phyloP scores from a whole-genome alignment of 2,113 vertebrate genomes.

The Neolamprologus brichardi region DNA sequence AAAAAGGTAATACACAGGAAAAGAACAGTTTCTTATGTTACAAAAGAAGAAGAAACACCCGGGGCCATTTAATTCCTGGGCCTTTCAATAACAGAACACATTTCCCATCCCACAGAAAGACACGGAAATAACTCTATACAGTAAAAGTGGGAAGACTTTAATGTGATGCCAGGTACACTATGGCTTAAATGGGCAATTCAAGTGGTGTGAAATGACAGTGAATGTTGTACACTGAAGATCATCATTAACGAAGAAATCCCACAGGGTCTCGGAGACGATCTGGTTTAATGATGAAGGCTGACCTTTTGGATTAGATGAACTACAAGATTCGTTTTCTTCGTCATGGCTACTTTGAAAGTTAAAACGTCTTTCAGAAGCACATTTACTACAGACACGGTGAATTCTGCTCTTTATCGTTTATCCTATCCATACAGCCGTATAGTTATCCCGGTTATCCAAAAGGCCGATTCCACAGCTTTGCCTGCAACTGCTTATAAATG shows the following conservation, averaged over 20 bases:
- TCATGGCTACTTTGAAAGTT: background rate
- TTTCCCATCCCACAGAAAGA: background rate
- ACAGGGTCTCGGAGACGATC: background rate
- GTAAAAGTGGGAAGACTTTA: background rate
- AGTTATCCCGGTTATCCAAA: background rate
- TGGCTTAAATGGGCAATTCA: background rate
- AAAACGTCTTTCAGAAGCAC: background rate
- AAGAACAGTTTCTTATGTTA: background rate
- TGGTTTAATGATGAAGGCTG: slow-evolving; percentile 12
- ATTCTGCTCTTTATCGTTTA: background rate
- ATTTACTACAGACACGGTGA: background rate
- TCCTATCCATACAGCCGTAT: background rate
- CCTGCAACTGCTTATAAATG: background rate
- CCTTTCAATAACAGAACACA: background rate
- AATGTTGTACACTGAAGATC: background rate
- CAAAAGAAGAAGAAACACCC: background rate
- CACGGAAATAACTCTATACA: background rate
- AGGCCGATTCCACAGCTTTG: background rate
- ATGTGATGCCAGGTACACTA: rapidly evolving
- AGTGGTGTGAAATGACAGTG: slow-evolving; percentile 5
- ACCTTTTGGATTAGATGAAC: background rate
- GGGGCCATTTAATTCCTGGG: background rate
- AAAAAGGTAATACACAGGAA: background rate
- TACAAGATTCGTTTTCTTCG: background rate
- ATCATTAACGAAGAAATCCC: slow-evolving; percentile 8